These are phyloP conservation scores for Anolis carolinensis DNA, from an alignment of 2,113 vertebrate species.

Conservation along the genomic window DNA sequence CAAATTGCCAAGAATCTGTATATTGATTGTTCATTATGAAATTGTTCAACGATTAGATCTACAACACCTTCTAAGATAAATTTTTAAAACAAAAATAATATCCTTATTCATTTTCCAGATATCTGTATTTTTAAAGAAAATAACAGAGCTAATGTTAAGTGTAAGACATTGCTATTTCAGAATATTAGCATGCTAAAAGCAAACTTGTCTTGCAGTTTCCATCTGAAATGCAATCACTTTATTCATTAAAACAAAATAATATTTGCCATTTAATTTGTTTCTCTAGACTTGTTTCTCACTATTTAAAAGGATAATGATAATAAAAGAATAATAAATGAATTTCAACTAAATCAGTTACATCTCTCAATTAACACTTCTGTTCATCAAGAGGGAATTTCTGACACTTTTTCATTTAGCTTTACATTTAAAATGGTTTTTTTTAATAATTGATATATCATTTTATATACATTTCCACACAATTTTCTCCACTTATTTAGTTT, in stretches of 20 bases:
- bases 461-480: background rate
- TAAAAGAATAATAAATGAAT: background rate
- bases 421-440: background rate
- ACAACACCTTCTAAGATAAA: no score
- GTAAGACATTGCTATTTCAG: background rate
- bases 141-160: background rate
- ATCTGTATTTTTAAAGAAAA: background rate
- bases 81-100: no score
- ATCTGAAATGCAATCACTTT: background rate
- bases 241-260: background rate
- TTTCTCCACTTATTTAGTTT: background rate
- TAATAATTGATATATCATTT: background rate
- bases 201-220: background rate
- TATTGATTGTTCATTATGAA: no score
- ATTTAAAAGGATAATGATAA: conserved; percentile 8
- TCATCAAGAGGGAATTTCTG: background rate
- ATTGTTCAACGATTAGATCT: no score
- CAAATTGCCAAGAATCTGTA: no score
- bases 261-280: conserved; percentile 21
- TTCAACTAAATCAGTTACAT: background rate
- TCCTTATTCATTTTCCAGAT: background rate
- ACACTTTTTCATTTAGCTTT: background rate
- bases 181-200: background rate
- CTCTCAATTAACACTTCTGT: conserved; percentile 2
- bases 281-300: background rate